A percentile compares a stretch with the other conserved stretches of the same genome.
Evolutionary conservation across 1,140 invertebrate species (phyloP).

Genomic region (Atta cephalotes): DNA sequence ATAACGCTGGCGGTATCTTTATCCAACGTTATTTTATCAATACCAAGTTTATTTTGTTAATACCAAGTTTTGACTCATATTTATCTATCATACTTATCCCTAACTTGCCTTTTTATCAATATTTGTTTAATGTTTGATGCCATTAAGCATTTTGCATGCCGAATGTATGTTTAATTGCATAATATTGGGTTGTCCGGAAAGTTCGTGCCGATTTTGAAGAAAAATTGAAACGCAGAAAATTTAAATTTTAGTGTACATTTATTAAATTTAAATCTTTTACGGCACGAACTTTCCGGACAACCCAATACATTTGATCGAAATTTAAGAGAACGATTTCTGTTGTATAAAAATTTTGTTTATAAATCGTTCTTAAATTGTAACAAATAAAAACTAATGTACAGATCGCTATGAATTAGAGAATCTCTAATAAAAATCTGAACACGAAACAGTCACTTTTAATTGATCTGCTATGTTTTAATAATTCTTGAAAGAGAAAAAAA

Average conservation of each 20-base stretch:
- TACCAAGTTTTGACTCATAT: neutral
- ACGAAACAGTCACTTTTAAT: no score
- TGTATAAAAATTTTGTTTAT: neutral
- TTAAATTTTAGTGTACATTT: no score
- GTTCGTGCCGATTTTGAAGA: no score
- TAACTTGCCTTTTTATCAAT: neutral
- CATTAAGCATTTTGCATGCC: neutral
- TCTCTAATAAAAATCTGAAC: no score
- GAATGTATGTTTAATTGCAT: neutral
- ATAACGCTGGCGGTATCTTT: neutral
- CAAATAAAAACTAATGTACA: neutral
- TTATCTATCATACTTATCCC: neutral
- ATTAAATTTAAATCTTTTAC: no score
- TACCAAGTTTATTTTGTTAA: neutral
- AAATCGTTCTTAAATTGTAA: neutral
- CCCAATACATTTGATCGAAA: neutral
- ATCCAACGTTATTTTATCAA: neutral
- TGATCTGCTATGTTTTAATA: no score
- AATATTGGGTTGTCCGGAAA: no score
- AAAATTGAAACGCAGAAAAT: no score
- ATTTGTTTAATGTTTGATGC: neutral
- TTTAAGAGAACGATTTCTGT: neutral
- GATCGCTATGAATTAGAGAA: neutral
- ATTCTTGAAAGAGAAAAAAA: no score
- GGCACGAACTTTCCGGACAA: no score